Evolutionary conservation across 1,140 invertebrate genomes (phyloP).

Genomic region (Dysdera silvatica): DNA sequence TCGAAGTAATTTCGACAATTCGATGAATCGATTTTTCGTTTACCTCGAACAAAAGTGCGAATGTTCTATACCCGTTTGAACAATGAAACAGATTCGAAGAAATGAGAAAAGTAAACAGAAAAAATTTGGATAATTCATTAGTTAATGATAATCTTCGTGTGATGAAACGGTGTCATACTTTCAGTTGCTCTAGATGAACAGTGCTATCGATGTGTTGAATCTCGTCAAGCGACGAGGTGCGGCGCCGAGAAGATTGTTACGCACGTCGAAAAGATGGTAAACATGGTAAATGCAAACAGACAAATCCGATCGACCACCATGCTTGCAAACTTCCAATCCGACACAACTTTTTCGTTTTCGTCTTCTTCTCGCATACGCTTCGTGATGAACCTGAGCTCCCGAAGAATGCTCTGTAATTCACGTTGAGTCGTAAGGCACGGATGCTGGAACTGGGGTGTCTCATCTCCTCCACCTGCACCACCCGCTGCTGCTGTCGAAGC

Average conservation of each 20-base stretch:
- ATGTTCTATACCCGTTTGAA: too few relatives aligned
- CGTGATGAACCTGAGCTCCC: slow-evolving; percentile 93
- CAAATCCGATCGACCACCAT: slow-evolving; percentile 99
- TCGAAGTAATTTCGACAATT: too few relatives aligned
- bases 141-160: too few relatives aligned
- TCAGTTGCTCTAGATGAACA: too few relatives aligned
- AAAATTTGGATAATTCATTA: too few relatives aligned
- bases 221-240: slow-evolving; percentile 78
- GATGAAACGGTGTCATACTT: too few relatives aligned
- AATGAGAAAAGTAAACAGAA: too few relatives aligned
- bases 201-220: too few relatives aligned
- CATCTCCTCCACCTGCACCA: slow-evolving; percentile 36
- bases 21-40: too few relatives aligned
- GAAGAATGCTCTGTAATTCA: slow-evolving; percentile 83
- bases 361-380: slow-evolving; percentile 76
- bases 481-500: slow-evolving; percentile 45
- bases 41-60: too few relatives aligned
- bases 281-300: slow-evolving; percentile 97
- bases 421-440: slow-evolving; percentile 61
- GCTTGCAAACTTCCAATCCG: slow-evolving; percentile 99
- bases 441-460: slow-evolving; percentile 50
- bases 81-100: too few relatives aligned
- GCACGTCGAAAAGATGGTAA: slow-evolving; percentile 94
- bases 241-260: slow-evolving; percentile 92
- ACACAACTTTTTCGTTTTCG: slow-evolving; percentile 76